Percentiles rank a stretch among this genome's conserved stretches.
These are phyloP conservation scores for Onthophagus taurus DNA, from an alignment of 1,140 invertebrate genomes.

Conservation along the genomic window DNA sequence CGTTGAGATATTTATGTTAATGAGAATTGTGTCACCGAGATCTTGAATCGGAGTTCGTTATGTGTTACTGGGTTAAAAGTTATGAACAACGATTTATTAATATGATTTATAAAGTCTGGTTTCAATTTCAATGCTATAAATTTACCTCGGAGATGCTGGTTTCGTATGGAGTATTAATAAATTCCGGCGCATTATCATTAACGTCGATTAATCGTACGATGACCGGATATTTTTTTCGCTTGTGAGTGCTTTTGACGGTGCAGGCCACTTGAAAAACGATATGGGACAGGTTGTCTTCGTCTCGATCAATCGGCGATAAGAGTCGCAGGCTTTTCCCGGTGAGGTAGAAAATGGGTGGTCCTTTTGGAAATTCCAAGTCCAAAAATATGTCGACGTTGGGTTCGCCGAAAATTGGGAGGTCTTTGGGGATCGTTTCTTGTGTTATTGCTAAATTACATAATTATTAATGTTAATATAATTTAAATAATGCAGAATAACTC, in stretches of 20 bases:
- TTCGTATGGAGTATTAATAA: slow-evolving; percentile 71
- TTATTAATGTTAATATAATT: not conserved
- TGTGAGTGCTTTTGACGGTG: slow-evolving; percentile 63
- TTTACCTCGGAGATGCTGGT: slow-evolving; percentile 77
- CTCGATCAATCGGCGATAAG: slow-evolving; percentile 71
- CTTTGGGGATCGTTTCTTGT: slow-evolving; percentile 67
- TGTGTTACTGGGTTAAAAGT: no score
- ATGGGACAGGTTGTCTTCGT: slow-evolving; percentile 75
- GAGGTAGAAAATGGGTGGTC: slow-evolving; percentile 63
- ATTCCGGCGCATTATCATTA: slow-evolving; percentile 78
- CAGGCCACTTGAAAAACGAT: slow-evolving; percentile 79
- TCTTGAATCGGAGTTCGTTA: no score
- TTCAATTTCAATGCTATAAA: not conserved
- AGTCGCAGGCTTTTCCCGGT: slow-evolving; percentile 75
- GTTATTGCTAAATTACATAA: slow-evolving; percentile 56
- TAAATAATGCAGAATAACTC: slow-evolving; percentile 41
- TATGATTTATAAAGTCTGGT: not conserved
- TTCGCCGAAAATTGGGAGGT: slow-evolving; percentile 74
- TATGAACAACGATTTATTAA: not conserved
- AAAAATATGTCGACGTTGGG: slow-evolving; percentile 69
- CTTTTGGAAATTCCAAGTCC: slow-evolving; percentile 67
- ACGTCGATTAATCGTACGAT: slow-evolving; percentile 84
- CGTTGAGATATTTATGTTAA: no score
- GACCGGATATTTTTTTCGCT: slow-evolving; percentile 71
- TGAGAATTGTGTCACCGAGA: not conserved